Base-by-base conservation (phyloP, 2,797 vertebrate genomes). In the Falco columbarius region DNA sequence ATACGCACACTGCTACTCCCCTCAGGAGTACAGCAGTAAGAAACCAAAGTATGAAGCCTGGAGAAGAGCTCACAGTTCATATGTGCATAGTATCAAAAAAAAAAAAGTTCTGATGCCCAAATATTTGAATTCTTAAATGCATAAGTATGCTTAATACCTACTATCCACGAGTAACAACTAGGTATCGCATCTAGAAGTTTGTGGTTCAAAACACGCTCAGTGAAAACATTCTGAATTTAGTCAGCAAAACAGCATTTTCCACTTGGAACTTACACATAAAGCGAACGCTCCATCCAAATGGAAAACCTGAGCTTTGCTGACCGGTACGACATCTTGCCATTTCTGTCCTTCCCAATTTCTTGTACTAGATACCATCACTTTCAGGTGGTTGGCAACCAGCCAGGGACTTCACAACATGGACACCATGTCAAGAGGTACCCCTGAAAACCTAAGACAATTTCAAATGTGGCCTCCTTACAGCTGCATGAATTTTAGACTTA, bases 31-130 rank as follows among this genome's bases (percentile, higher is more conserved):
- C 0, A 2, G 32, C 21, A 12, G 20, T 7, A 58, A 49, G 40
- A 42, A 80, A 14, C 14, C 10, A 1, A 58, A 75, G 29, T 3
- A 22, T 10, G 38, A 6, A 70, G 47, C 36, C 91, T 7, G 20
- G 29, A 51, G 27, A 61, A 65, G 46, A 23, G 62, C 56, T 51
- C 32, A 6, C 14, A 19, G 27, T 23, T 52, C 54, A 2, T 3
- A 23, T 0, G 7, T 1, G 36, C 12, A 3, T 3, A 36, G 6
- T 7, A n/a, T 10, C 3, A 29, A 47, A 38, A 51, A 22, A 4
- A 4, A 66, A 23, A 1, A n/a, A 38, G 56, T 21, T 46, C 15
- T 46, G 62, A 59, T 27, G 61, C 51, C 32, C 56, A 7, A 65
- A 32, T 21, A 32, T 29, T 4, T 38, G 29, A 27, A 6, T 30